Evolutionary conservation across 2,797 vertebrate species (phyloP), one percentile per base, ranked within the genome.

Genomic region (Eurystomus glaucurus): DNA sequence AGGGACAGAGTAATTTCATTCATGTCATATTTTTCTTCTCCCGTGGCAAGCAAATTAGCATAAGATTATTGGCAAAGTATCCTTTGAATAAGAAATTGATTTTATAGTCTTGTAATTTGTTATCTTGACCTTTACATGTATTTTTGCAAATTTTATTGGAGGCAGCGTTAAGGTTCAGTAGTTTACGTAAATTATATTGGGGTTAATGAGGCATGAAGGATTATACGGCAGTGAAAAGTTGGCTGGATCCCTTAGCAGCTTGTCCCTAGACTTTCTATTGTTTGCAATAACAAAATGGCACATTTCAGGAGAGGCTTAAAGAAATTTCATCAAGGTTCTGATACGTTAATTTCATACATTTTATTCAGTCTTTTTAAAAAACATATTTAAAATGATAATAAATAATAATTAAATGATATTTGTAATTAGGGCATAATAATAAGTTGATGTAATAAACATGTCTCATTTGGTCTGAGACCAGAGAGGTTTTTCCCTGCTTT

Each of bases 51-150:
- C 0, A 5, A 86, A 95, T 95, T 91, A 68, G 75, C 50, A 80
- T 68, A 41, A 90, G 37, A 90, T 91, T 92, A 95, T 88, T 94
- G 89, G 69, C 72, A 95, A 80, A 78, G 54, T 46, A 90, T 85
- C 52, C 79, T 64, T 85, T 88, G 65, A 93, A 91, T 78, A 78
- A 88, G 46, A 84, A 94, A 93, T 93, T 83, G 37, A 86, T 91
- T 95, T 93, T 68, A 87, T 68, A 68, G 65, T 20, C 62, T 83
- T 83, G 33, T 85, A 89, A 95, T 94, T 94, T 96, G 88, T 94
- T 97, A 91, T 89, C 81, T 88, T 95, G 93, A 96, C 87, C 89
- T 94, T 93, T 90, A 51, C 78, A 64, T 37, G 75, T 68, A 22
- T 88, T 93, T 88, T 91, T 96, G 33, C 45, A 92, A 31, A 62